Base-by-base conservation (phyloP, 2,797 vertebrate genomes). In the Gadopsis bispinosus region DNA sequence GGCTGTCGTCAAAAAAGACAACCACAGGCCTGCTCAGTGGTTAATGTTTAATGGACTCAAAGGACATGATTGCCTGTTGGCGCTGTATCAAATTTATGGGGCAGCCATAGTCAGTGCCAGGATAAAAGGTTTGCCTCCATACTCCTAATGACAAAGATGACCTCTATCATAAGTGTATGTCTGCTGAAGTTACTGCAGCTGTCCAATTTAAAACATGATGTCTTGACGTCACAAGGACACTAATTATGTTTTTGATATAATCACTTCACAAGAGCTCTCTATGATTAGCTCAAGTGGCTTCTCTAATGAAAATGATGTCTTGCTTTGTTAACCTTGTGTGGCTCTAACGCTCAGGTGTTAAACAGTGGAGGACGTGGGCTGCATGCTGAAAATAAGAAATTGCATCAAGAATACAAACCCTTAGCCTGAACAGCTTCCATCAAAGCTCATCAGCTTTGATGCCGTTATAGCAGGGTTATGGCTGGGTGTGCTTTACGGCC, bases 301-400 rank as follows among this genome's bases (percentile, higher is more conserved):
- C 79, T 81, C 88, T 89, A 89, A 94, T 92, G 90, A 90, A 91
- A 93, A 90, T 85, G 63, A 91, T 90, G 90, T 87, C 88, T 90
- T 83, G 89, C 92, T 93, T 92, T 93, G 91, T 93, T 93, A 92
- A 91, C 91, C 89, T 91, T 85, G 87, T 75, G 85, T 70, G 72
- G 70, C 84, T 87, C 79, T 63, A 81, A 83, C 87, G 82, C 88
- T 87, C 77, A 85, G 85, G 88, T 87, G 85, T 90, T 88, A 85
- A 90, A 87, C 73, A 79, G 75, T 4, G 29, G 62, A 72, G 83
- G 73, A 81, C 54, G 73, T 69, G 85, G 55, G 66, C 79, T 54
- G 88, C 83, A 85, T 87, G 33, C 75, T 29, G 48, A 77, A 65
- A 71, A 83, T 22, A 56, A 35, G 22, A 72, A 74, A 74, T 83